phyloP scores from a whole-genome alignment of 2,888 invertebrate species.

The Meghimatium bilineatum region DNA sequence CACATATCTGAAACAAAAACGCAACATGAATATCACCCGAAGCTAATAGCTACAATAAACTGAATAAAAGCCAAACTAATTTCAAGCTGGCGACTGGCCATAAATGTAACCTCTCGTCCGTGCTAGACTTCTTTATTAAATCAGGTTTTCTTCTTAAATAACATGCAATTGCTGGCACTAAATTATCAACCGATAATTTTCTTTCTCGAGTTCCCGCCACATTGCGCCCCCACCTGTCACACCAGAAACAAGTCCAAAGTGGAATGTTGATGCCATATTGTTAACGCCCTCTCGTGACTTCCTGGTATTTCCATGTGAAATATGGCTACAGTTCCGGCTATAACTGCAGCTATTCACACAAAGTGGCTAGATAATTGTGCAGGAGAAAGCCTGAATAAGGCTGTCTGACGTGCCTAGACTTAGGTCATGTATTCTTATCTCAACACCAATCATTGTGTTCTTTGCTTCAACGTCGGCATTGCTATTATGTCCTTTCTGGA shows the following conservation, averaged over 20 bases:
- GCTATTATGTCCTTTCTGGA: no score
- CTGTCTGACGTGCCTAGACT: neutral
- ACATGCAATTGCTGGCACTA: neutral
- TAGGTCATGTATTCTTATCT: neutral
- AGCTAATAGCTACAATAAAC: neutral
- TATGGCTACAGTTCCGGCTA: slow-evolving; percentile 16
- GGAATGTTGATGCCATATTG: neutral
- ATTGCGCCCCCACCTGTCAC: no score
- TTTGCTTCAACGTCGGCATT: no score
- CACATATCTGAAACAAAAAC: neutral
- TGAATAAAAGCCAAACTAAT: neutral
- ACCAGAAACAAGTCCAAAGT: neutral
- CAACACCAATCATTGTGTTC: no score
- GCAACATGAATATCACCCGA: neutral
- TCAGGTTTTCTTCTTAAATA: slow-evolving; percentile 1
- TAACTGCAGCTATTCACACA: slow-evolving; percentile 1
- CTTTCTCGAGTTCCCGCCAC: neutral
- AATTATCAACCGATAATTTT: slow-evolving; percentile 10
- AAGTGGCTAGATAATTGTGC: neutral
- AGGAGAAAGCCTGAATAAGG: neutral
- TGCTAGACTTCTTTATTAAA: neutral
- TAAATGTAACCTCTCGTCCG: neutral
- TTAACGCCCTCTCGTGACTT: slow-evolving; percentile 19
- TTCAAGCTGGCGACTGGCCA: neutral
- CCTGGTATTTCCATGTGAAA: neutral